Evolutionary conservation across 2,113 vertebrate species (phyloP).

Genomic region (Zootoca vivipara): DNA sequence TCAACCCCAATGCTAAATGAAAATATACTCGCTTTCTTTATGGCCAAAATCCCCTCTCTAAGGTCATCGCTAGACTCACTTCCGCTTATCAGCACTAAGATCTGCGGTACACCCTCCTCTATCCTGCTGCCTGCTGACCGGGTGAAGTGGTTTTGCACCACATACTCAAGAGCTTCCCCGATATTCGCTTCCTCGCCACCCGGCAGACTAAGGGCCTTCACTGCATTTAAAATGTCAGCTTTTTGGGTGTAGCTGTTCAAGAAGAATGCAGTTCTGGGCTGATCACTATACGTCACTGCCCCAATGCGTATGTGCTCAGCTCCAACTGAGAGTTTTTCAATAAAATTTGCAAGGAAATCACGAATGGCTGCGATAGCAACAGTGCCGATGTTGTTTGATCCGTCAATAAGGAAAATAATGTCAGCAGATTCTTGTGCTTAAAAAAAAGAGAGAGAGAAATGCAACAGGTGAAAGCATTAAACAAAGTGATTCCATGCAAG

Average conservation of each 20-base stretch:
- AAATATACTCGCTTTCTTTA: conserved; percentile 89
- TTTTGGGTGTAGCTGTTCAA: conserved; percentile 88
- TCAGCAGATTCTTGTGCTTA: conserved; percentile 96
- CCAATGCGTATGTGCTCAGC: conserved; percentile 88
- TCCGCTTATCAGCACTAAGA: conserved; percentile 89
- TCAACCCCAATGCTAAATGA: conserved; percentile 83
- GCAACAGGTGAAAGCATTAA: conserved; percentile 95
- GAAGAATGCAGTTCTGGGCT: conserved; percentile 86
- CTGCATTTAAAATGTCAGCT: conserved; percentile 82
- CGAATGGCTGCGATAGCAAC: conserved; percentile 89
- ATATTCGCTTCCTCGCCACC: conserved; percentile 88
- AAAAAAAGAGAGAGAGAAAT: conserved; percentile 85
- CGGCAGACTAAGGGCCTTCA: conserved; percentile 83
- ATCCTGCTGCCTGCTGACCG: conserved; percentile 88
- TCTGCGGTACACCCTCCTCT: conserved; percentile 91
- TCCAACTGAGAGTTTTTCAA: conserved; percentile 90
- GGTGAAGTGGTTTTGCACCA: conserved; percentile 86
- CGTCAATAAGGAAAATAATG: conserved; percentile 99
- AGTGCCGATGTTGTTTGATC: conserved; percentile 96
- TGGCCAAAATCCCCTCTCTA: conserved; percentile 81
- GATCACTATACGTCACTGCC: conserved; percentile 87
- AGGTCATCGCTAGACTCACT: conserved; percentile 92
- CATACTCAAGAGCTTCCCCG: conserved; percentile 88
- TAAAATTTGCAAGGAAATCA: conserved; percentile 91
- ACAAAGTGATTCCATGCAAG: conserved; percentile 84